A percentile compares a stretch with the other conserved stretches of the same genome.
These are phyloP conservation scores for Camponotus vicinus DNA, from an alignment of 1,140 invertebrate species.

Conservation along the genomic window DNA sequence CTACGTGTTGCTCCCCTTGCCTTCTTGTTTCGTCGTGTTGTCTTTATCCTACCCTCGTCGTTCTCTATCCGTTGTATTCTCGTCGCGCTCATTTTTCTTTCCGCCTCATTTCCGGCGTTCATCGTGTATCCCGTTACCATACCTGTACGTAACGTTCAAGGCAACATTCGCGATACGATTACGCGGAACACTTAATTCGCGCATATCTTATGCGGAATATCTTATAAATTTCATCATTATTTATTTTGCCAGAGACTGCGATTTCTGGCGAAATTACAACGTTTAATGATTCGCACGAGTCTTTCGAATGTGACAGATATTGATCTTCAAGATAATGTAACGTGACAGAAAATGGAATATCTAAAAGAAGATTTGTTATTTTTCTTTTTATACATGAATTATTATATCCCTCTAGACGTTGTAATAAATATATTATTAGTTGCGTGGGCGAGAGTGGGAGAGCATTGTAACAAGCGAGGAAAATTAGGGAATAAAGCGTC, in stretches of 20 bases:
- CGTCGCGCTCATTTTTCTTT: slow-evolving; percentile 34
- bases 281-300: too few species aligned
- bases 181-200: neutral
- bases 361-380: neutral
- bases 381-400: neutral
- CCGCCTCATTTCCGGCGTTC: slow-evolving; percentile 45
- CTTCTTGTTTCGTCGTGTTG: slow-evolving; percentile 17
- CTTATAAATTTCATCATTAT: too few species aligned
- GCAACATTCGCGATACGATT: neutral
- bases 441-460: neutral
- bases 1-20: slow-evolving; percentile 12
- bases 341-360: too few species aligned
- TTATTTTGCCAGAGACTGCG: too few species aligned
- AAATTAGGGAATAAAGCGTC: neutral
- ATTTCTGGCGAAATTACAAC: too few species aligned
- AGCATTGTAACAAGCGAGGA: neutral
- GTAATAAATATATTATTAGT: slow-evolving; percentile 8
- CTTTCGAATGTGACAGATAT: too few species aligned
- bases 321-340: too few species aligned
- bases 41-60: neutral
- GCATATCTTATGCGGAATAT: too few species aligned
- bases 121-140: neutral
- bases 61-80: too few species aligned
- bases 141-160: neutral
- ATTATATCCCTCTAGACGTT: neutral